A percentile compares a stretch with the other conserved stretches of the same genome.
These are phyloP conservation scores for Mus pahari DNA, from an alignment of 2,113 vertebrate genomes.

Conservation along the genomic window DNA sequence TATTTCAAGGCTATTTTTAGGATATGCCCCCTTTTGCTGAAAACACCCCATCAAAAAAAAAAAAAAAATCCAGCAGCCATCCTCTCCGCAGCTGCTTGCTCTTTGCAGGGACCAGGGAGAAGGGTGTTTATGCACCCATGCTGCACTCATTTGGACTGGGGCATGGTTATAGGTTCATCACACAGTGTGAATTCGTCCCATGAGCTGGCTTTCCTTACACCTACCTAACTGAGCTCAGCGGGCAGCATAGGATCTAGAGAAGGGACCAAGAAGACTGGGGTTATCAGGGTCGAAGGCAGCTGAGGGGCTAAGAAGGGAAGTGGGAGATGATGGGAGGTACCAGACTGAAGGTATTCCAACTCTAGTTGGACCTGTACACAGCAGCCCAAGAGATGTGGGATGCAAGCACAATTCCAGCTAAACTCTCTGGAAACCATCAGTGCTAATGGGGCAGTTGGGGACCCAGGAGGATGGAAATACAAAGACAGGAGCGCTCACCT, in stretches of 20 bases:
- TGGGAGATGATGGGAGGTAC: background rate
- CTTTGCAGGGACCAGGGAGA: background rate
- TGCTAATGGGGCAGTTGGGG: background rate
- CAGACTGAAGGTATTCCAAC: constrained; percentile 36
- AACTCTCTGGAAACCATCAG: constrained; percentile 43
- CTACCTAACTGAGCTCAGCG: background rate
- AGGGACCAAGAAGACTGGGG: constrained; percentile 17
- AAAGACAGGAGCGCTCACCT: constrained; percentile 2
- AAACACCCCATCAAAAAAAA: constrained; percentile 13
- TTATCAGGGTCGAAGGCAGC: background rate
- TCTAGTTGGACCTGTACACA: background rate
- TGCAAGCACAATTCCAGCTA: constrained; percentile 35
- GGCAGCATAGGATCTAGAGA: background rate
- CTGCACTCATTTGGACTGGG: background rate
- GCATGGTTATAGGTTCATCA: constrained; percentile 28
- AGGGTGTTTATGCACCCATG: no score
- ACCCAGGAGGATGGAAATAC: background rate
- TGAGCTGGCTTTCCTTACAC: no score
- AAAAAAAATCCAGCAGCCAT: no score
- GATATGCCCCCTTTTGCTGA: background rate
- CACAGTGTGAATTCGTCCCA: constrained; percentile 18
- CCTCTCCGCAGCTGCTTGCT: background rate
- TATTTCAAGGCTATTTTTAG: background rate
- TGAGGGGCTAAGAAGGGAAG: constrained; percentile 3
- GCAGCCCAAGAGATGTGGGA: background rate